These are phyloP conservation scores for Mechanitis messenoides DNA, from an alignment of 2,888 invertebrate genomes.

Conservation along the genomic window DNA sequence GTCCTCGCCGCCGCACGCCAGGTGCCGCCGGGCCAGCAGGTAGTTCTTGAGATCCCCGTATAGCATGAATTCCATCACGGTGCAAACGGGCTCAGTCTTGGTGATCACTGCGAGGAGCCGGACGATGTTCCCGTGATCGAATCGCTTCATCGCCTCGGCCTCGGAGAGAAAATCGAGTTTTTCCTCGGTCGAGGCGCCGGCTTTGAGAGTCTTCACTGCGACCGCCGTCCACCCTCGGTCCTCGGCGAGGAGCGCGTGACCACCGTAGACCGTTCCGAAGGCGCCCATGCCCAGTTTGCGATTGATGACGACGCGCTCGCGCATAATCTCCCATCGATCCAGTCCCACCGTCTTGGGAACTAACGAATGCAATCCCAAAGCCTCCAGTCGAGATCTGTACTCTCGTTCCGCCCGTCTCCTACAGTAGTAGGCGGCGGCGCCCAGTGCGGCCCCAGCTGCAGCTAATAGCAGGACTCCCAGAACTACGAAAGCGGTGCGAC, in stretches of 20 bases:
- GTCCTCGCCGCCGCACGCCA: conserved; percentile 83
- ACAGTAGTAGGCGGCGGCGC: conserved; percentile 45
- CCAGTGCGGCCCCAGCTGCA: conserved; percentile 43
- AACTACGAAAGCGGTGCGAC: conserved; percentile 82
- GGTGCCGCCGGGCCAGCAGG: conserved; percentile 87
- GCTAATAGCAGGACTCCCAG: conserved; percentile 43
- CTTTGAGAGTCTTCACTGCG: conserved; percentile 92
- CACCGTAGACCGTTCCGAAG: conserved; percentile 94
- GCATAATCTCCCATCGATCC: conserved; percentile 92
- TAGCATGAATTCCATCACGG: conserved; percentile 95
- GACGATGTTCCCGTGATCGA: conserved; percentile 93
- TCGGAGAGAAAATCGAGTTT: conserved; percentile 94
- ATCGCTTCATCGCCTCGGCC: conserved; percentile 95
- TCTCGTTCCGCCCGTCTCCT: conserved; percentile 54
- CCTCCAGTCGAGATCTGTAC: conserved; percentile 50
- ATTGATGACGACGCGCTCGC: conserved; percentile 90
- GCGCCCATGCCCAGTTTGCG: conserved; percentile 92
- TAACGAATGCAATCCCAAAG: conserved; percentile 52
- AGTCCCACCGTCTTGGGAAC: conserved; percentile 58
- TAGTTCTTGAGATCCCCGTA: conserved; percentile 95
- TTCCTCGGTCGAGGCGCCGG: conserved; percentile 88
- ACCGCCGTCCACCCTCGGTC: conserved; percentile 86
- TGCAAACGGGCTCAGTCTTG: conserved; percentile 90
- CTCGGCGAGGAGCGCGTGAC: conserved; percentile 83
- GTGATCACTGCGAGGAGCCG: conserved; percentile 90